Evolutionary conservation across 2,888 invertebrate genomes (phyloP).

Genomic region (Mylabris sibirica): DNA sequence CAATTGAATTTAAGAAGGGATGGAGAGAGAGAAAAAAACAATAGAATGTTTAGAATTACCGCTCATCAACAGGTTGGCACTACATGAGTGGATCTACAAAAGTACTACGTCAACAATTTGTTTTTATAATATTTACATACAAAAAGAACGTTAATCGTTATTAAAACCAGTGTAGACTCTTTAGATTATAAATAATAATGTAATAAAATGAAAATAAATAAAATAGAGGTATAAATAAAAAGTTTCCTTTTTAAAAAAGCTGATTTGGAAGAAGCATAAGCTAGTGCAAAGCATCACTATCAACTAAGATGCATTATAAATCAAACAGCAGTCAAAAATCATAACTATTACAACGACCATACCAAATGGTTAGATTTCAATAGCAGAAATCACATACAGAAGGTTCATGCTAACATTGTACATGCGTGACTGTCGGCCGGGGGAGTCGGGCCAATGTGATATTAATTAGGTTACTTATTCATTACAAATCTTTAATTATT

Average conservation of each 20-base stretch:
- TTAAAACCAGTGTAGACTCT: constrained; percentile 4
- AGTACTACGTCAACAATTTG: constrained; percentile 11
- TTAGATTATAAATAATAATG: neutral
- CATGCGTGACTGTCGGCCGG: constrained; percentile 62
- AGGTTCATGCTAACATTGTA: constrained; percentile 47
- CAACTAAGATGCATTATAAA: constrained; percentile 13
- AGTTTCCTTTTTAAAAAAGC: constrained; percentile 33
- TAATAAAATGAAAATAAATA: neutral
- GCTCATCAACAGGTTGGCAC: constrained; percentile 28
- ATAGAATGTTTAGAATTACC: constrained; percentile 8
- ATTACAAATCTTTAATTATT: neutral
- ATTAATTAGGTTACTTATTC: constrained; percentile 2
- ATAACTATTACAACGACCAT: neutral
- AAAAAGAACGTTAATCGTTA: constrained; percentile 6
- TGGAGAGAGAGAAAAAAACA: neutral
- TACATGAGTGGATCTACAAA: constrained; percentile 38
- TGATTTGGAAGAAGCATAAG: constrained; percentile 48
- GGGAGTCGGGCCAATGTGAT: constrained; percentile 57
- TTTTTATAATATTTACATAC: constrained; percentile 9
- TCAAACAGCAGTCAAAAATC: neutral
- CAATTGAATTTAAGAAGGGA: neutral
- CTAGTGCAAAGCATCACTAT: constrained; percentile 51
- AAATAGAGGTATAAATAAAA: constrained; percentile 26
- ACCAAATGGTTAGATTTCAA: neutral
- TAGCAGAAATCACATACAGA: constrained; percentile 14